phyloP scores from a whole-genome alignment of 2,797 vertebrate species.

The Astyanax mexicanus region DNA sequence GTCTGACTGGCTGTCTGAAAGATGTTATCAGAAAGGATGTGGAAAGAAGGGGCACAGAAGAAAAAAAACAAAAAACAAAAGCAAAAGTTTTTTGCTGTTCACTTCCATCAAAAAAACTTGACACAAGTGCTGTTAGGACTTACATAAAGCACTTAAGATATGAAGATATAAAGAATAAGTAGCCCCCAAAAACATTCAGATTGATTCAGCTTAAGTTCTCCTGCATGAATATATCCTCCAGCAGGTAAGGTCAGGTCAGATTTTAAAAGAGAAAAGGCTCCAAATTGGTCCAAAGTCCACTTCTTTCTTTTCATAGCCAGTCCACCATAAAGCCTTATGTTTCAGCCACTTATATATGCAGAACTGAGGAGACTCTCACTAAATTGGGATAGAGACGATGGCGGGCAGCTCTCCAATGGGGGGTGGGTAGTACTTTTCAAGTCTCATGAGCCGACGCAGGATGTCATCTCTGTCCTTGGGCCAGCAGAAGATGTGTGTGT shows the following conservation, averaged over 20 bases:
- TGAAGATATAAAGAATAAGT: too few relatives aligned
- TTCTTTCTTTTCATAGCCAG: not conserved
- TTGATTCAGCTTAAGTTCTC: not conserved
- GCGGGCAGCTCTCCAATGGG: constrained; percentile 82
- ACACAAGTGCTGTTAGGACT: not conserved
- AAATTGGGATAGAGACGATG: constrained; percentile 83
- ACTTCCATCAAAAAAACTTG: not conserved
- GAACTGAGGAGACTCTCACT: constrained; percentile 22
- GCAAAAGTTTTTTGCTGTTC: not conserved
- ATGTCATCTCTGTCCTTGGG: constrained; percentile 82
- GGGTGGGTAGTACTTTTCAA: constrained; percentile 85
- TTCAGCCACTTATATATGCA: not conserved
- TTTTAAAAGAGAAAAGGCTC: not conserved
- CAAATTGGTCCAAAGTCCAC: not conserved
- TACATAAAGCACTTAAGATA: too few relatives aligned
- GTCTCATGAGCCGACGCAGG: constrained; percentile 82
- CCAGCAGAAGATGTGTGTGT: constrained; percentile 83
- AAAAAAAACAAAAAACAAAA: not conserved
- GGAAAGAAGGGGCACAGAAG: not conserved
- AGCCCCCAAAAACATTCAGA: too few relatives aligned
- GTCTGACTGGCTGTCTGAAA: not conserved
- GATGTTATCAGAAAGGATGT: constrained; percentile 34
- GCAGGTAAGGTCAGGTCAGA: not conserved
- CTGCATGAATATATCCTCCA: not conserved
- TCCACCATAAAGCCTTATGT: not conserved